These are phyloP conservation scores for Silurus lanzhouensis DNA, from an alignment of 2,797 vertebrate species.

Conservation along the genomic window DNA sequence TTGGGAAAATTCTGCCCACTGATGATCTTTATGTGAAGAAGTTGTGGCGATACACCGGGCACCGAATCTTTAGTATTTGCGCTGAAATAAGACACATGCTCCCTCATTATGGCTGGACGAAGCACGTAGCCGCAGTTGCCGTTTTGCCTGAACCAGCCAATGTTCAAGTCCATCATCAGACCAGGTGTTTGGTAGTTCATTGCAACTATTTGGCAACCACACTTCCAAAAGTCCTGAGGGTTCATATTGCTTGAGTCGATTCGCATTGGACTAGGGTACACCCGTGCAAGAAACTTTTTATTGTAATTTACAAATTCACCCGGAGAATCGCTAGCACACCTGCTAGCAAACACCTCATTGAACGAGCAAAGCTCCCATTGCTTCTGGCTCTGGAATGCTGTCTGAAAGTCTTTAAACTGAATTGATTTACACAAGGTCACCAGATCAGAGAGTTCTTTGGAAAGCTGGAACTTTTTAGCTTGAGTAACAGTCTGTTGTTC, in stretches of 20 bases:
- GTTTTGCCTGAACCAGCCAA: slow-evolving; percentile 97
- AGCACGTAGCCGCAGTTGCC: slow-evolving; percentile 96
- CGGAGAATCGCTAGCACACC: slow-evolving; percentile 88
- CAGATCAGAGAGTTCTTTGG: slow-evolving; percentile 94
- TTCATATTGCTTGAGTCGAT: slow-evolving; percentile 99
- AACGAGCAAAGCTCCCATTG: slow-evolving; percentile 98
- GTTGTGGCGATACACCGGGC: slow-evolving; percentile 95
- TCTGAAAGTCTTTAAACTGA: slow-evolving; percentile 92
- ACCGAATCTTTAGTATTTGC: slow-evolving; percentile 98
- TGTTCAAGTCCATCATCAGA: slow-evolving; percentile 98
- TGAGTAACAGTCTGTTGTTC: slow-evolving; percentile 79
- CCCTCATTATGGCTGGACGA: slow-evolving; percentile 95
- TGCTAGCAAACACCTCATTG: slow-evolving; percentile 93
- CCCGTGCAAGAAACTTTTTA: slow-evolving; percentile 91
- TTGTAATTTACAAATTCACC: slow-evolving; percentile 99
- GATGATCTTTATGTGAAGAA: slow-evolving; percentile 97
- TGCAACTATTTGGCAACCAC: slow-evolving; percentile 96
- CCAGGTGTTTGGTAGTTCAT: slow-evolving; percentile 99
- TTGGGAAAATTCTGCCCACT: slow-evolving; percentile 99
- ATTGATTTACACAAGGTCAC: slow-evolving; percentile 95
- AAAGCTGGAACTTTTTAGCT: slow-evolving; percentile 89
- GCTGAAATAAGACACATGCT: slow-evolving; percentile 97
- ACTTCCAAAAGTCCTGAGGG: slow-evolving; percentile 99
- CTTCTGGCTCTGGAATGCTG: slow-evolving; percentile 92
- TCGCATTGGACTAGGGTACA: slow-evolving; percentile 97